phyloP scores from a whole-genome alignment of 2,113 vertebrate genomes.

The Tragelaphus imberbis region DNA sequence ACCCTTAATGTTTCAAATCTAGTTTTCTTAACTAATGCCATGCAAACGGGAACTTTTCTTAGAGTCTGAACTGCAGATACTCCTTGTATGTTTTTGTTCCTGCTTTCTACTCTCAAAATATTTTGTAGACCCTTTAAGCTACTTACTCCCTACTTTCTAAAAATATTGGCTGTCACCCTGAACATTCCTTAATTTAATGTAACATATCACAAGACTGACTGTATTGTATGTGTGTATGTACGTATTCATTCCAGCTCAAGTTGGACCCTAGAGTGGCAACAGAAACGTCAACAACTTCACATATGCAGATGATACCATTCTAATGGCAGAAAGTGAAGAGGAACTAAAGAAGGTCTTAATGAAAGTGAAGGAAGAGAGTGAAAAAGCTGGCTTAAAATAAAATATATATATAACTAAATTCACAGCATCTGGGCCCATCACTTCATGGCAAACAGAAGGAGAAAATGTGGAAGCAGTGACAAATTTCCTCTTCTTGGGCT shows the following conservation, averaged over 20 bases:
- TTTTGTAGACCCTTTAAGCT: neutral
- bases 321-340: neutral
- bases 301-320: neutral
- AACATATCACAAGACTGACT: neutral
- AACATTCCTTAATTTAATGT: neutral
- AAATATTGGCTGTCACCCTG: neutral
- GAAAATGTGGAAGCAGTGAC: neutral
- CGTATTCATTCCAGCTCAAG: neutral
- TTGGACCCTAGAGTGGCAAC: neutral
- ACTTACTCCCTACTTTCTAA: neutral
- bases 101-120: neutral
- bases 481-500: neutral
- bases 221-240: neutral
- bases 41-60: neutral
- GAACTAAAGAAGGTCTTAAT: neutral
- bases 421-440: neutral
- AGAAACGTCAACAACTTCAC: neutral
- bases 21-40: neutral
- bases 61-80: neutral
- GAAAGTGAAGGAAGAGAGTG: neutral
- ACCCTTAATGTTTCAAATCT: neutral
- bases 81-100: neutral
- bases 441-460: neutral
- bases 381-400: rapidly evolving
- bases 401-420: neutral